Base-by-base conservation (phyloP, 2,888 invertebrate species). In the Timandra comae region DNA sequence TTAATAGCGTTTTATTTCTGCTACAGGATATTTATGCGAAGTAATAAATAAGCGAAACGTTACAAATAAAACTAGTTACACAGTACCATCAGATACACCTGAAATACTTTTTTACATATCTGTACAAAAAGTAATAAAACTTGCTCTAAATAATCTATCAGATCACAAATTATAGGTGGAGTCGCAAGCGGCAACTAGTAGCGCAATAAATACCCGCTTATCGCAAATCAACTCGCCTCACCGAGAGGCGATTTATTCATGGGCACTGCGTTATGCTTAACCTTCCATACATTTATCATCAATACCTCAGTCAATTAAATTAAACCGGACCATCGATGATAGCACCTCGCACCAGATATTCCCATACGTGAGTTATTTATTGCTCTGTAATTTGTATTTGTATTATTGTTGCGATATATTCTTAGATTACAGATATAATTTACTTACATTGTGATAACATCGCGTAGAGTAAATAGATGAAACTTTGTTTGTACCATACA, bases 171-270 rank as follows among this genome's bases (percentile, higher is more conserved):
- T 16, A 16, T 66, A 70, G 65, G 79, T 76, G 74, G 23, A 42
- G 43, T 30, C 35, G 27, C 30, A 27, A 29, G 68, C 68, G 56
- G 58, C 68, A 67, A 75, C 75, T 77, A 77, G 78, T 80, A 75
- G 74, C 72, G 74, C 75, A 80, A 82, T 84, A 82, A 82, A 84
- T 82, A 80, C 69, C 56, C 62, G 74, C 80, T 82, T 84, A 84
- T 84, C 84, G 80, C 82, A 79, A 82, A 85, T 85, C 84, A 79
- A 74, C 69, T 78, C 74, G 63, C 76, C 78, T 73, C 74, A 68
- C 68, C 66, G 65, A 70, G 68, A 63, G 68, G 65, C 77, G 72
- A 81, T 82, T 74, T 82, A 84, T 82, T 79, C 80, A 79, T 77
- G 73, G 74, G 71, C 66, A 49, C 52, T 52, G 57, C 60, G 73